Base-by-base conservation (phyloP, 1,140 invertebrate genomes). In the Cylas formicarius region DNA sequence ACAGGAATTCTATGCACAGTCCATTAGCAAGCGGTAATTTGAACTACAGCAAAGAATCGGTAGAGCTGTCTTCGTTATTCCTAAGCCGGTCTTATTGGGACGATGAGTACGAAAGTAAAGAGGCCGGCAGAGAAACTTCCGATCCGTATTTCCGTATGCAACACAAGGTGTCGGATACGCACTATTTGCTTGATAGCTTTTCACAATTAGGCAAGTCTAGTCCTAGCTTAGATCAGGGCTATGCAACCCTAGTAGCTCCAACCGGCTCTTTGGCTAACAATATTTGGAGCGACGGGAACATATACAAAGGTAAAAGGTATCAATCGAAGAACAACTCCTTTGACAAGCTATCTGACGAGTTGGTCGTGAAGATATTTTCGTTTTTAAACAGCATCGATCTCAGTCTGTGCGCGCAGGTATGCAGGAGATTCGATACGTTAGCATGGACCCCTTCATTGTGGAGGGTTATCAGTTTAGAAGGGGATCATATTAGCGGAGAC, bases 361-460 rank as follows among this genome's bases (percentile, higher is more conserved):
- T 74, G 0, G 57, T 79, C 0, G 50, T 77, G 4, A 73, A 68
- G 47, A 80, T 90, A 33, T 84, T 90, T 45, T 75, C 75, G 21
- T 81, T 78, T 72, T 67, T 90, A n/a, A 72, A 80, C 50, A 86
- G 83, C 29, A 79, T 80, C 41, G 84, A 90, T 44, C 64, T 91
- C 21, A 87, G 86, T 55, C 73, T 76, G 13, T 77, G 86, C 62
- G 81, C 88, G 0, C 73, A 85, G 8, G 89, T 92, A 0, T 92
- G 86, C 56, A 68, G 80, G 9, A 68, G 84, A 17, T 90, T 90
- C 71, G 85, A 88, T 62, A 72, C 80, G 28, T 74, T 92, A 14
- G 84, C 82, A 10, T 90, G 87, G 87, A 79, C 82, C 9, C 84
- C 84, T 3, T 67, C 72, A 2, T 67, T 91, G 1, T 91, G 86